Conservation (phyloP, 2,888 invertebrate genomes). For the Panzeria rudis region DNA sequence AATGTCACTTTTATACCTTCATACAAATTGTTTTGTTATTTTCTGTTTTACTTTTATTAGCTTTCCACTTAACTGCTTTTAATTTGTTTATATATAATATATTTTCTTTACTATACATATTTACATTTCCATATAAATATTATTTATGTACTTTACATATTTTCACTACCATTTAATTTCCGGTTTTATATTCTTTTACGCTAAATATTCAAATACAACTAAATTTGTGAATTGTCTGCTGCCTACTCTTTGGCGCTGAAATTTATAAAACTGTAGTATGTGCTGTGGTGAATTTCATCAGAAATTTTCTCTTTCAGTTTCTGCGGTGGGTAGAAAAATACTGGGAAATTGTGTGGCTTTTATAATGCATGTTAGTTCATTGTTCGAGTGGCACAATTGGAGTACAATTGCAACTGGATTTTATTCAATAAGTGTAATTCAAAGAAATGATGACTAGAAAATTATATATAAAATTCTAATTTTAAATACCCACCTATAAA, state of each 20-base stretch:
- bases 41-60: neutral
- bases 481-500: too few relatives aligned
- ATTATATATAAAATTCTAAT: neutral
- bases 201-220: constrained; percentile 60
- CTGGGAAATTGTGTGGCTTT: constrained; percentile 42
- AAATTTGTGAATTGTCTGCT: constrained; percentile 38
- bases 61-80: constrained; percentile 5
- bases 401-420: constrained; percentile 14
- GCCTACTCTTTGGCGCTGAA: constrained; percentile 66
- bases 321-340: constrained; percentile 6
- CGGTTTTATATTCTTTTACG: constrained; percentile 44
- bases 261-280: neutral
- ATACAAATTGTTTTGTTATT: neutral
- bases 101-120: neutral
- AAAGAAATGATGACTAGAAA: neutral
- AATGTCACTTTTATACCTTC: neutral
- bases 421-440: neutral
- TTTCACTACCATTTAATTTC: constrained; percentile 19
- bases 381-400: neutral
- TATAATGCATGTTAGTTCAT: neutral
- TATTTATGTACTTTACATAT: neutral
- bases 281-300: constrained; percentile 49
- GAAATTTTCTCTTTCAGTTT: neutral
- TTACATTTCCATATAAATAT: constrained; percentile 4
- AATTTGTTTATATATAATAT: constrained; percentile 6